These are phyloP conservation scores for Burhinus oedicnemus DNA, from an alignment of 2,113 vertebrate genomes.

Conservation along the genomic window DNA sequence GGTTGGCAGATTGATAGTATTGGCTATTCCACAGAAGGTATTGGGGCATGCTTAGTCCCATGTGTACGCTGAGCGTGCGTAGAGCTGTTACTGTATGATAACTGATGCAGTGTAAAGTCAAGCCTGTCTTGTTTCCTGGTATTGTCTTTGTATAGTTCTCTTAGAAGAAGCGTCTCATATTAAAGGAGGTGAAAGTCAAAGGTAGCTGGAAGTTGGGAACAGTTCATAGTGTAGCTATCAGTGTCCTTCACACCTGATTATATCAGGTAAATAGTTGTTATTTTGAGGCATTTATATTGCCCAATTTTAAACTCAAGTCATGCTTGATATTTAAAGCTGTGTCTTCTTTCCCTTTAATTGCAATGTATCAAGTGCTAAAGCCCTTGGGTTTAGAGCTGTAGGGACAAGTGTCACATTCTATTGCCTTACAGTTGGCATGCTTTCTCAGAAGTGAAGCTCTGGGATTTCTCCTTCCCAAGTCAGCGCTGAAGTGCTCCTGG, in stretches of 20 bases:
- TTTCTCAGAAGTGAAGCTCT: background rate
- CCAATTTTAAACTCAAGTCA: background rate
- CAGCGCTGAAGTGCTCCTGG: background rate
- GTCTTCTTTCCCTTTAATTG: background rate
- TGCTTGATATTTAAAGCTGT: background rate
- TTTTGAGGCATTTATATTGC: background rate
- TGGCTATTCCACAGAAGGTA: background rate
- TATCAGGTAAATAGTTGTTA: background rate
- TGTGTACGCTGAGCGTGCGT: fast-evolving
- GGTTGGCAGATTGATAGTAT: background rate
- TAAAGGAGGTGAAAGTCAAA: background rate
- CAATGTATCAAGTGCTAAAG: background rate
- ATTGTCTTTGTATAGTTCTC: background rate
- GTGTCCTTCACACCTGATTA: background rate
- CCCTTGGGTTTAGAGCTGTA: background rate
- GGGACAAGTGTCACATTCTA: background rate
- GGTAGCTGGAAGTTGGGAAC: fast-evolving
- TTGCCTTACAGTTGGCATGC: background rate
- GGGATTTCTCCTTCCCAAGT: background rate
- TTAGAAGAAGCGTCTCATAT: background rate
- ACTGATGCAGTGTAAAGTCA: background rate
- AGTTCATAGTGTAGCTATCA: background rate
- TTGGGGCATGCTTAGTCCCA: background rate
- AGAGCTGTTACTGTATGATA: background rate
- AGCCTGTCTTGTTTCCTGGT: background rate